Conservation (phyloP, 2,113 vertebrate species). For the Pitta sordida region DNA sequence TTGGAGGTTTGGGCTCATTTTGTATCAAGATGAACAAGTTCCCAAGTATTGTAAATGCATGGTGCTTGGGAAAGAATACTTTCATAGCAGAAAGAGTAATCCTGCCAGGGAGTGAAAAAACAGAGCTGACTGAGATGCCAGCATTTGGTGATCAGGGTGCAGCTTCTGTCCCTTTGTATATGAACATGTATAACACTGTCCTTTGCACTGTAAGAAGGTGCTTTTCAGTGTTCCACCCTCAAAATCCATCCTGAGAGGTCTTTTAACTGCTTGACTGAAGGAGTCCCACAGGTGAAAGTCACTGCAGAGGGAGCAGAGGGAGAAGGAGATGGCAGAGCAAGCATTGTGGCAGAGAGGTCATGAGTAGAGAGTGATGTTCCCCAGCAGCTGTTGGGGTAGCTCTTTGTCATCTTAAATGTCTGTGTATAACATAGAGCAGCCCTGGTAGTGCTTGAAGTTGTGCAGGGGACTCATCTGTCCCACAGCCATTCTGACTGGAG, state of each 20-base stretch:
- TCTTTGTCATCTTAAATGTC: accelerated
- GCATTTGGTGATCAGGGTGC: background rate
- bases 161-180: background rate
- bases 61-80: background rate
- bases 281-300: background rate
- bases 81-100: background rate
- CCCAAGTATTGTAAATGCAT: background rate
- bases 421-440: accelerated
- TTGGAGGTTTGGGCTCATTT: background rate
- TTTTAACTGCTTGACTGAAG: accelerated
- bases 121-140: background rate
- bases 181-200: background rate
- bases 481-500: background rate
- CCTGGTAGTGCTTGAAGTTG: background rate
- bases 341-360: background rate
- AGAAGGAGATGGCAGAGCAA: background rate
- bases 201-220: background rate
- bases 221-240: background rate
- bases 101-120: background rate
- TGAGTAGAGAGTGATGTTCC: background rate
- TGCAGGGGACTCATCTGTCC: background rate
- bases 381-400: background rate
- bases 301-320: background rate
- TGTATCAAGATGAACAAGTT: background rate
- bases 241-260: background rate